Evolutionary conservation across 2,888 invertebrate genomes (phyloP).

Genomic region (Diarsia mendica): DNA sequence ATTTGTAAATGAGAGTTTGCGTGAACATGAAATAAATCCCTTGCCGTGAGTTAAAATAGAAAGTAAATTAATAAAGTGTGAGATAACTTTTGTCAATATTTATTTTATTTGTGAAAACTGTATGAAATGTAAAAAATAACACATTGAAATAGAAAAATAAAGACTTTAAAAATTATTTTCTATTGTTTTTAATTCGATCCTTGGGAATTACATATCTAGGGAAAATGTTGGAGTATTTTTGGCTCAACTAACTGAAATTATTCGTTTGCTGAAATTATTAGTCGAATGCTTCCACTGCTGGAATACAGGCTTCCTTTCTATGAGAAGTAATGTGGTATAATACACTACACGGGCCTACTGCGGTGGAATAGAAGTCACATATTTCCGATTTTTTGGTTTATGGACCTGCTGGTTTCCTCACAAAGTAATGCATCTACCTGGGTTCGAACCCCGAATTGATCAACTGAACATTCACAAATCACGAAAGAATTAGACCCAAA

Average conservation of each 20-base stretch:
- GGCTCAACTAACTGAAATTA: not conserved
- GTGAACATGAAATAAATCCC: slow-evolving; percentile 28
- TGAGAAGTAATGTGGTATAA: too few relatives aligned
- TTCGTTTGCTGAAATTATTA: too few relatives aligned
- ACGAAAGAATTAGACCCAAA: not conserved
- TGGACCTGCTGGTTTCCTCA: too few relatives aligned
- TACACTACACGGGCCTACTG: too few relatives aligned
- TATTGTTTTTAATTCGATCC: not conserved
- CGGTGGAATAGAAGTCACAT: too few relatives aligned
- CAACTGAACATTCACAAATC: not conserved
- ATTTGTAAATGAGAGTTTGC: slow-evolving; percentile 27
- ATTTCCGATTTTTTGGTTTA: too few relatives aligned
- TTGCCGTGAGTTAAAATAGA: slow-evolving; percentile 45
- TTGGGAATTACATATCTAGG: not conserved
- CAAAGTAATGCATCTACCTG: too few relatives aligned
- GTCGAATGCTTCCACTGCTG: too few relatives aligned
- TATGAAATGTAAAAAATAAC: slow-evolving; percentile 76
- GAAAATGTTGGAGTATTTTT: not conserved
- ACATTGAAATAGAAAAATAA: slow-evolving; percentile 75
- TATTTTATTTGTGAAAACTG: slow-evolving; percentile 72
- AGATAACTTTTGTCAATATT: slow-evolving; percentile 48
- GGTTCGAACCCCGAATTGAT: not conserved
- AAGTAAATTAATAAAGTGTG: slow-evolving; percentile 54
- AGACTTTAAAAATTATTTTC: slow-evolving; percentile 70
- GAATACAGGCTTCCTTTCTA: too few relatives aligned